Base-by-base conservation (phyloP, 2,888 invertebrate species). In the Xestia xanthographa region DNA sequence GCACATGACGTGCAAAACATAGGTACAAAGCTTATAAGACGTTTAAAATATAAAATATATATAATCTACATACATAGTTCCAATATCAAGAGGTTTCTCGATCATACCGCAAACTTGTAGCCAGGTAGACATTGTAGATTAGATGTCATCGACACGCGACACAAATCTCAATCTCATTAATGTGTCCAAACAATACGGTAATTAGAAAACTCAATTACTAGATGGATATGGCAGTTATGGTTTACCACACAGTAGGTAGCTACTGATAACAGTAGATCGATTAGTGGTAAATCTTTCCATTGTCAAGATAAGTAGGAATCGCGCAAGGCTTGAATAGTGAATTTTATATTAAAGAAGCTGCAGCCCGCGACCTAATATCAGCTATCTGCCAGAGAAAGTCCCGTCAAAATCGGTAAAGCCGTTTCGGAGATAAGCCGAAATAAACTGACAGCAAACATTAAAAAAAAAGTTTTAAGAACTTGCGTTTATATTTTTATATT, bases 111-210 rank as follows among this genome's bases (percentile, higher is more conserved):
- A 68, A 50, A 58, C 43, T 34, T 34, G 29, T 48, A 41, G 14
- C 17, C 11, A n/a, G 8, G 29, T 34, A 43, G 58, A 68, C 50
- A 63, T 34, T 29, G 5, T 75, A 68, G 48, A 76, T 76, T 56
- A 80, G 29, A 53, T 80, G 71, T 80, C 70, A 71, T 17, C 22
- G 1, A 11, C 80, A 80, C 43, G 26, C 41, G 34, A 62, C 17
- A 50, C 62, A 67, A 72, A 45, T 80, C 80, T 67, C 58, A 77
- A 72, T 48, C 72, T 77, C 67, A 80, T 80, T 80, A 80, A 67
- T 50, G 56, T 80, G 80, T 76, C 70, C 60, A 67, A 80, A 76
- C 80, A 80, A 80, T 58, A 29, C 22, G 5, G 22, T 71, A 71
- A 71, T 80, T 80, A 72, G 50, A 43, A 58, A 72, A 71, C 45